Base-by-base conservation (phyloP, 2,888 invertebrate species). In the Phlogophora meticulosa region DNA sequence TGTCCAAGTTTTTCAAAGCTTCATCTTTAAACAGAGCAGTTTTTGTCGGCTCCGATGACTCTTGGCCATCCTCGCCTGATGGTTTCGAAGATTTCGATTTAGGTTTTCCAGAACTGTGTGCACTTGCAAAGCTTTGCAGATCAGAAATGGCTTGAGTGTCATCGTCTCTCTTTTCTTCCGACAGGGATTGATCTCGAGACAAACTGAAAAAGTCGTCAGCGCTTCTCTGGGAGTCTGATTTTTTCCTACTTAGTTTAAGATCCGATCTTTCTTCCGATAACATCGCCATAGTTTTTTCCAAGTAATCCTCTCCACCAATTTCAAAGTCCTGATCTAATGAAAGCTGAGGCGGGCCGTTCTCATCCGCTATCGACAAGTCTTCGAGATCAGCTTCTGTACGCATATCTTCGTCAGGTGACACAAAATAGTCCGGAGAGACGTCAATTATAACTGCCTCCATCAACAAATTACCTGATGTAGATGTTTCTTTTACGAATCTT, bases 391-490 rank as follows among this genome's bases (percentile, higher is more conserved):
- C 98, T 92, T 98, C 98, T 0, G 98, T 98, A 60, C 98, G 96
- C 70, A 98, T 93, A 88, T 98, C 98, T 85, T 98, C 98, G 80
- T 97, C 97, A 4, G 97, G 97, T n/a, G 97, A 96, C 0, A 96
- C 96, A 85, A 98, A 98, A 84, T 98, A 98, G 79, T 98, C 98
- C 0, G 98, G 98, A 0, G 98, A 97, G 0, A 98, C 98, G 77
- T 98, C 98, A 59, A 98, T 98, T 15, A 98, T 97, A 32, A 98
- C 97, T 0, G 98, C 98, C 93, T 98, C 98, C 98, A 98, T 98
- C 0, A 98, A 90, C 1, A 98, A 94, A 88, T 98, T 98, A 7
- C 98, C 98, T 0, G 98, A 98, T 10, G 97, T 98, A 0, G 98
- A 98, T 0, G 98, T 98, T 95, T 98, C 98, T 90, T 98, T 98